Percentiles rank a stretch among this genome's conserved stretches.
phyloP scores from a whole-genome alignment of 2,888 invertebrate species.

The Megastigmus dorsalis region DNA sequence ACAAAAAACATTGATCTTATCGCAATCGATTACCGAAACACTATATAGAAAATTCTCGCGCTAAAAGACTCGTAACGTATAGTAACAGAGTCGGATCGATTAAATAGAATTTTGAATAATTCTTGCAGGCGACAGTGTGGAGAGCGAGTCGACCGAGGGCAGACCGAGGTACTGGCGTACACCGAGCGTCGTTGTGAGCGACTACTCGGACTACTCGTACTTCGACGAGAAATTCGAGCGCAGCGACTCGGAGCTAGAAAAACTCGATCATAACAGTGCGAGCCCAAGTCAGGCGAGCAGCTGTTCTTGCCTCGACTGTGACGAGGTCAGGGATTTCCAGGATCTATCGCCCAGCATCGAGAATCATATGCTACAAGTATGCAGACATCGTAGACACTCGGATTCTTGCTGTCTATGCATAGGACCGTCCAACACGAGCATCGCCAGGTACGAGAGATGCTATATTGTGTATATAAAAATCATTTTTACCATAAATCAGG shows the following conservation, averaged over 20 bases:
- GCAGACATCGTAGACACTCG: constrained; percentile 68
- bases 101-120: too few species aligned
- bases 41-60: too few species aligned
- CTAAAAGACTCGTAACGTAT: too few species aligned
- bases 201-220: constrained; percentile 84
- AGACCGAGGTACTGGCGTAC: constrained; percentile 80
- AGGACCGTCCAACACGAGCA: constrained; percentile 55
- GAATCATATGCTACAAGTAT: constrained; percentile 60
- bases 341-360: constrained; percentile 8
- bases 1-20: too few species aligned
- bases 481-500: too few species aligned
- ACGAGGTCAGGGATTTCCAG: constrained; percentile 62
- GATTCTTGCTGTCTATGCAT: constrained; percentile 69
- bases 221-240: constrained; percentile 69
- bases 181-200: constrained; percentile 91
- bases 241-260: constrained; percentile 68
- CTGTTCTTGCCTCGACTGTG: constrained; percentile 70
- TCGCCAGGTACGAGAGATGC: constrained; percentile 57
- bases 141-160: constrained; percentile 66
- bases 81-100: too few species aligned
- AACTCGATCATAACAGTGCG: constrained; percentile 63
- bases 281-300: constrained; percentile 69
- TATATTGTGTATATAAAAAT: too few species aligned
- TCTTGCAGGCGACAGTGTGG: constrained; percentile 60
- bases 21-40: too few species aligned